Evolutionary conservation across 2,797 vertebrate species (phyloP), one percentile per base, ranked within the genome.

Genomic region (Premnoplex brunnescens): DNA sequence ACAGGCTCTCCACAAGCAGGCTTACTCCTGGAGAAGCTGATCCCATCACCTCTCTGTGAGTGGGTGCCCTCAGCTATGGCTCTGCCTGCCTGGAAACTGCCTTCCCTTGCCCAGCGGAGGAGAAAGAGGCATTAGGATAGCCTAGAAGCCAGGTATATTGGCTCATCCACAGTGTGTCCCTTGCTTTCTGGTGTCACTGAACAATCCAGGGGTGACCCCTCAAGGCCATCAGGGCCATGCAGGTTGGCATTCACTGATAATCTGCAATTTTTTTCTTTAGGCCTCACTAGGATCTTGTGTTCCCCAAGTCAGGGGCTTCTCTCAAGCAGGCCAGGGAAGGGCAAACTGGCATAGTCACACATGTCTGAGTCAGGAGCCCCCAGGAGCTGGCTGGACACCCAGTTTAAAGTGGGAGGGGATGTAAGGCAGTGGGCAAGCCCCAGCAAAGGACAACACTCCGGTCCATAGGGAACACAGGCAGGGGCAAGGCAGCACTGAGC

Each of bases 301-400:
- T 74, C 44, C 32, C 26, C 24, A 17, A 20, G 9, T 39, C 12
- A 71, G 34, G 37, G 27, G 19, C 36, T 79, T 64, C 24, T 49
- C 12, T 69, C 26, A 26, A 22, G 15, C 28, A 80, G 49, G 11
- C 6, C 17, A 16, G 5, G 0, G 26, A 88, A 39, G 6, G 24
- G 4, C 16, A 44, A 63, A 52, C 8, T 32, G 52, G 11, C 44
- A 0, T 2, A 72, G n/a, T 21, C 15, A 54, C 10, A 20, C 1
- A 0, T 5, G 20, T 0, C 0, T 28, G 23, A 49, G 41, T 20
- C 39, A 69, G 67, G 48, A 55, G 36, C 4, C 15, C 18, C 8
- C 15, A 11, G 54, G 37, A 46, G 22, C 32, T 18, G 36, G 24
- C 24, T 83, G 32, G 26, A 12, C 2, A 6, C n/a, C 28, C 27